Conservation (phyloP, 2,888 invertebrate genomes). For the Drosophila meridiana region DNA sequence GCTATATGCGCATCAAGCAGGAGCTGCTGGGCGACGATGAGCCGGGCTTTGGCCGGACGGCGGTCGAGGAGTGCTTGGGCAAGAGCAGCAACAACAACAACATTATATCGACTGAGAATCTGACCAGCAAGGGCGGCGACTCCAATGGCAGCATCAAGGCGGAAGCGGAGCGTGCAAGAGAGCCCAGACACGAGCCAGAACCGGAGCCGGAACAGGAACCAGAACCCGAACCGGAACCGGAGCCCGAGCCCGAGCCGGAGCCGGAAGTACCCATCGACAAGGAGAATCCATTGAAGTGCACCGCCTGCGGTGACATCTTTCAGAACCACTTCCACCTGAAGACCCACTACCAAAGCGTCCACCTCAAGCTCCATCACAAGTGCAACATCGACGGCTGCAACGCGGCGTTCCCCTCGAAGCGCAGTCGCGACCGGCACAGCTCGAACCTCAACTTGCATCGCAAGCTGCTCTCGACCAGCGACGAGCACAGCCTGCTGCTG, state of each 20-base stretch:
- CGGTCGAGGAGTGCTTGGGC: slow-evolving; percentile 11
- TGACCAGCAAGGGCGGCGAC: slow-evolving; percentile 12
- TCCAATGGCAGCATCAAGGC: slow-evolving; percentile 43
- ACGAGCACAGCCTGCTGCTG: slow-evolving; percentile 67
- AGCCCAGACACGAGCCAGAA: slow-evolving; percentile 20
- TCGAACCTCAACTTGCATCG: slow-evolving; percentile 96
- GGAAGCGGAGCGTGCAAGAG: slow-evolving; percentile 33
- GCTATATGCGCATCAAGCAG: slow-evolving; percentile 77
- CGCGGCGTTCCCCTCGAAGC: slow-evolving; percentile 96
- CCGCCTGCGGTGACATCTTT: slow-evolving; percentile 96
- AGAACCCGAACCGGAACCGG: slow-evolving; percentile 52
- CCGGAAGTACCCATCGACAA: slow-evolving; percentile 92
- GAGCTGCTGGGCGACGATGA: slow-evolving; percentile 71
- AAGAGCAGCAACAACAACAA: slow-evolving; percentile 51
- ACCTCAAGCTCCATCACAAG: slow-evolving; percentile 97
- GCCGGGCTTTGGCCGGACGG: slow-evolving; percentile 20
- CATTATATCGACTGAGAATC: slow-evolving; percentile 32
- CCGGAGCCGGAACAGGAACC: slow-evolving; percentile 46
- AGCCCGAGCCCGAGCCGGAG: slow-evolving; percentile 85
- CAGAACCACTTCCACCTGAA: slow-evolving; percentile 97
- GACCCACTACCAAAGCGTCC: slow-evolving; percentile 97
- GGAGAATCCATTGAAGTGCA: slow-evolving; percentile 95
- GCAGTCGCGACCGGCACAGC: slow-evolving; percentile 96
- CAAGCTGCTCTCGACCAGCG: slow-evolving; percentile 91
- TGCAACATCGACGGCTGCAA: slow-evolving; percentile 98